Percentiles rank a stretch among this genome's conserved stretches.
Evolutionary conservation across 2,797 vertebrate species (phyloP).

Genomic region (Chiroxiphia lanceolata): DNA sequence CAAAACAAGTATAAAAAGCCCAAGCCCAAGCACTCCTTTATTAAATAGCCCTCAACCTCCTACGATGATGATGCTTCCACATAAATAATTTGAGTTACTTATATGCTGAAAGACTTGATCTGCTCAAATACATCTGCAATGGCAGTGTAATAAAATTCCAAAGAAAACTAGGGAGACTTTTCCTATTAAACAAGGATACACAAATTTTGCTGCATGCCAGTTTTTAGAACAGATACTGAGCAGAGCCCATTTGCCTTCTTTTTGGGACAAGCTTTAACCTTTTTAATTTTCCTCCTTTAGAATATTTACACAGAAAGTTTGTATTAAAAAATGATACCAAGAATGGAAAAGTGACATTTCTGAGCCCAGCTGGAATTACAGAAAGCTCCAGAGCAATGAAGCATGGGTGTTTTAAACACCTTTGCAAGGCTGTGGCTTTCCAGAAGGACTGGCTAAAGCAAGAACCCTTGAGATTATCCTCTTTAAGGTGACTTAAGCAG

Average conservation of each 20-base stretch:
- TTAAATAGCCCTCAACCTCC: not conserved
- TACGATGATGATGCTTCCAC: rapidly evolving
- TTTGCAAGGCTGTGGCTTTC: not conserved
- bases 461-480: not conserved
- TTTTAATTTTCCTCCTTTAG: not conserved
- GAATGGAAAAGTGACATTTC: not conserved
- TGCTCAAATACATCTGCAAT: not conserved
- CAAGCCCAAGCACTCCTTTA: not conserved
- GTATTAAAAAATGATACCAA: not conserved
- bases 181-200: not conserved
- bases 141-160: not conserved
- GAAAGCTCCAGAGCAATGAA: not conserved
- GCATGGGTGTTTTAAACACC: not conserved
- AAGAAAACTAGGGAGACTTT: not conserved
- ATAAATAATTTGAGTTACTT: not conserved
- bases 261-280: not conserved
- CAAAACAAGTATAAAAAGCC: not conserved
- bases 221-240: not conserved
- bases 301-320: not conserved
- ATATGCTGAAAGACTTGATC: not conserved
- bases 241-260: not conserved
- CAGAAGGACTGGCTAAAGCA: not conserved
- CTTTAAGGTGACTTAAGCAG: not conserved
- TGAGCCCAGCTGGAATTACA: not conserved
- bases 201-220: not conserved